phyloP scores from a whole-genome alignment of 1,140 invertebrate genomes.

The Cotesia glomerata region DNA sequence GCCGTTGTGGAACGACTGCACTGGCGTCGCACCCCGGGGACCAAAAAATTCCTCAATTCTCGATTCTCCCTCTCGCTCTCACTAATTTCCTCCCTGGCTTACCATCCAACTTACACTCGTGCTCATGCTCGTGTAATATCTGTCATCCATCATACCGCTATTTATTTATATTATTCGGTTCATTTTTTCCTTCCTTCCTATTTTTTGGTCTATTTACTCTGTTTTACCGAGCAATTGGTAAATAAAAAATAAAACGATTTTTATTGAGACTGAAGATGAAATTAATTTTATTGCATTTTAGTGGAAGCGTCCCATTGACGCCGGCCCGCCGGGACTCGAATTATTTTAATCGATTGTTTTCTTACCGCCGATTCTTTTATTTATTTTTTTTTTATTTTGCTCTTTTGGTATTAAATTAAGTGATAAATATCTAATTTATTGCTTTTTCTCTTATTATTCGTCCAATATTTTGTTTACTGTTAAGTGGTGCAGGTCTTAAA shows the following conservation, averaged over 20 bases:
- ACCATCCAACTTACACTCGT: neutral
- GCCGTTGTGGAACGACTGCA: slow-evolving; percentile 14
- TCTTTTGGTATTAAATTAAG: too few species aligned
- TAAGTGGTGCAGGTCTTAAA: too few species aligned
- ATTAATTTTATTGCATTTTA: slow-evolving; percentile 19
- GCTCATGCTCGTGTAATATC: neutral
- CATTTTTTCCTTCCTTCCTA: neutral
- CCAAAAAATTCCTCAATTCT: neutral
- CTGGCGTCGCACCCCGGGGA: slow-evolving; percentile 15
- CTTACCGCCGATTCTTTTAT: neutral
- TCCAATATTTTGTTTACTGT: too few species aligned
- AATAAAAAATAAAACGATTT: neutral
- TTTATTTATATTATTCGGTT: neutral
- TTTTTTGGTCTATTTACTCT: neutral
- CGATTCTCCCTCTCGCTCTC: neutral
- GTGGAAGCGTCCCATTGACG: slow-evolving; percentile 8
- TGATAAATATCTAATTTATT: too few species aligned
- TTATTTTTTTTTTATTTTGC: neutral
- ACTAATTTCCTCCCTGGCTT: neutral
- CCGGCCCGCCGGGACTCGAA: neutral
- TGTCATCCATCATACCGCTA: too few species aligned
- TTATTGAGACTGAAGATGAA: slow-evolving; percentile 11
- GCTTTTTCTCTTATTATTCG: too few species aligned
- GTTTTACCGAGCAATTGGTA: neutral
- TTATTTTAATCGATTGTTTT: slow-evolving; percentile 15